phyloP scores from a whole-genome alignment of 2,888 invertebrate species.

The Tenthredo amoena region DNA sequence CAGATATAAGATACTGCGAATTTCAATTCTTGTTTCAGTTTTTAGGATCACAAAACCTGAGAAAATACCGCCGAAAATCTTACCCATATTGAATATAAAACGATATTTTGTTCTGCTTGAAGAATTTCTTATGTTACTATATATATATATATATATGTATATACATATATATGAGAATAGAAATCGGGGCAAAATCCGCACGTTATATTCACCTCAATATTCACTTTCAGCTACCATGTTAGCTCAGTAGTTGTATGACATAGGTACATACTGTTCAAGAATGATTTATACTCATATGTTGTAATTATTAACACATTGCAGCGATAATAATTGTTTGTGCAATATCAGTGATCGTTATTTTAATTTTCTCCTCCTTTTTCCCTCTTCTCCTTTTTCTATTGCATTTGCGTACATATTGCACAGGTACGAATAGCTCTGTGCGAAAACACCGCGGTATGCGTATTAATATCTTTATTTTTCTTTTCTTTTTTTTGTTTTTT shows the following conservation, averaged over 20 bases:
- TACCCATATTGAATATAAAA: not conserved
- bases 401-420: not conserved
- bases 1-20: not conserved
- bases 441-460: not conserved
- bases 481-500: not conserved
- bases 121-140: not conserved
- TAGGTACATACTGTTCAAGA: not conserved
- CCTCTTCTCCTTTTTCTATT: not conserved
- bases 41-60: too few species aligned
- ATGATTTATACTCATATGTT: not conserved
- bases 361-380: not conserved
- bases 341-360: not conserved
- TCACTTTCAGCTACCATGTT: not conserved
- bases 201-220: not conserved
- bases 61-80: too few species aligned
- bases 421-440: too few species aligned
- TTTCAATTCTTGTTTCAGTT: too few species aligned
- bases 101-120: not conserved
- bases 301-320: not conserved
- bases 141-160: too few species aligned
- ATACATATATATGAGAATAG: not conserved
- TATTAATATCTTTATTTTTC: not conserved
- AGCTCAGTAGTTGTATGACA: not conserved
- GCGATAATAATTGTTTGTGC: not conserved
- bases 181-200: not conserved